phyloP scores from a whole-genome alignment of 2,797 vertebrate genomes.

The Lacerta bilineata region DNA sequence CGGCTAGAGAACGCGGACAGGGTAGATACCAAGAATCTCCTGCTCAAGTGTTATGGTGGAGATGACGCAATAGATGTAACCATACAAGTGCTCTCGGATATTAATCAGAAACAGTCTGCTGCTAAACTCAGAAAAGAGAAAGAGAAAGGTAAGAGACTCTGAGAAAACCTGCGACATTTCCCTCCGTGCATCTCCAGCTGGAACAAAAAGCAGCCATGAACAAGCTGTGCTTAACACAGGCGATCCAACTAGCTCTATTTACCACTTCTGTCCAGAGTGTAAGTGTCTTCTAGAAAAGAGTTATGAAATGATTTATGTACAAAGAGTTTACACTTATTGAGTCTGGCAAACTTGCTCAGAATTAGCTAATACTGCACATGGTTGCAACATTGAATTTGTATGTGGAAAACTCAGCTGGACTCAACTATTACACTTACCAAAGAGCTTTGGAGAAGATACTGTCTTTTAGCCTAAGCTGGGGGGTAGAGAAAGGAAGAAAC shows the following conservation, averaged over 20 bases:
- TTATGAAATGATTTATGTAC: no score
- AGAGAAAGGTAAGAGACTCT: conserved; percentile 7
- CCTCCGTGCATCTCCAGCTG: background rate
- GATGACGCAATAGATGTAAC: background rate
- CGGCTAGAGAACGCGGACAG: background rate
- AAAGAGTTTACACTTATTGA: background rate
- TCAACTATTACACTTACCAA: background rate
- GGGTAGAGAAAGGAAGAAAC: background rate
- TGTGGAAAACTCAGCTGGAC: background rate
- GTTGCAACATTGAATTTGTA: background rate
- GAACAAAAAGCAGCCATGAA: background rate
- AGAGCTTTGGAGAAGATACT: background rate
- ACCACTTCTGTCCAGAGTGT: background rate
- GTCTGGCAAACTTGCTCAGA: background rate
- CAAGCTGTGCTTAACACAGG: background rate
- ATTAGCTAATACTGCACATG: background rate
- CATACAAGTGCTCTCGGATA: background rate
- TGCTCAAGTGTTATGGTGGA: conserved; percentile 7
- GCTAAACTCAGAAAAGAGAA: conserved; percentile 4
- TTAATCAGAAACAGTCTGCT: background rate
- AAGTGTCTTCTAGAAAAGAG: background rate
- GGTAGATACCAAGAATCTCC: conserved; percentile 8
- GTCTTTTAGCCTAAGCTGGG: background rate
- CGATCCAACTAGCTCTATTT: background rate
- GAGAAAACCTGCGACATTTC: background rate